phyloP scores from a whole-genome alignment of 2,113 vertebrate genomes.

The Pollimyrus isidori region DNA sequence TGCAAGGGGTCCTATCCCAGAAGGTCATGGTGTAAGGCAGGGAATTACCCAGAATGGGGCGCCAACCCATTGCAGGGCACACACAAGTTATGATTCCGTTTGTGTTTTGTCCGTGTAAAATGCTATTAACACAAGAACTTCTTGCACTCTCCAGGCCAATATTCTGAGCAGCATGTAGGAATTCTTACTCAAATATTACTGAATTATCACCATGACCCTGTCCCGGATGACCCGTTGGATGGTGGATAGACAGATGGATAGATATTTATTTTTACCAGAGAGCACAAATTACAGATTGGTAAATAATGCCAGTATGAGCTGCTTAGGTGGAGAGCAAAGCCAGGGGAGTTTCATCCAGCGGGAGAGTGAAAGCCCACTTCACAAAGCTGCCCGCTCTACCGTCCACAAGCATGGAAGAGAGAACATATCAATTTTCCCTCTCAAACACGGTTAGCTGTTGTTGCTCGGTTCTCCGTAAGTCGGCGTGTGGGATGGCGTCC shows the following conservation, averaged over 20 bases:
- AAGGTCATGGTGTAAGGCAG: not conserved
- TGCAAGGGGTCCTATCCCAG: too few species aligned
- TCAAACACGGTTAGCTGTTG: not conserved
- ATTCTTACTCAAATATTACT: not conserved
- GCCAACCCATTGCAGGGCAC: not conserved
- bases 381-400: not conserved
- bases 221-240: not conserved
- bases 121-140: not conserved
- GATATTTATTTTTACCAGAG: not conserved
- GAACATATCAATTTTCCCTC: not conserved
- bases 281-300: not conserved
- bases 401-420: not conserved
- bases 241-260: not conserved
- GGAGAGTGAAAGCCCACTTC: not conserved
- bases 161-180: not conserved
- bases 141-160: not conserved
- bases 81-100: not conserved
- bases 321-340: not conserved
- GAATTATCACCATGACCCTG: not conserved
- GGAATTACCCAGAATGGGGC: not conserved
- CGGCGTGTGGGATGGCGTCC: not conserved
- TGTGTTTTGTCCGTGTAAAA: not conserved
- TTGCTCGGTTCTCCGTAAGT: not conserved
- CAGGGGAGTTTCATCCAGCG: not conserved
- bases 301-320: not conserved